Conservation (phyloP, 2,888 invertebrate genomes). For the Torymus aiolomorphi region DNA sequence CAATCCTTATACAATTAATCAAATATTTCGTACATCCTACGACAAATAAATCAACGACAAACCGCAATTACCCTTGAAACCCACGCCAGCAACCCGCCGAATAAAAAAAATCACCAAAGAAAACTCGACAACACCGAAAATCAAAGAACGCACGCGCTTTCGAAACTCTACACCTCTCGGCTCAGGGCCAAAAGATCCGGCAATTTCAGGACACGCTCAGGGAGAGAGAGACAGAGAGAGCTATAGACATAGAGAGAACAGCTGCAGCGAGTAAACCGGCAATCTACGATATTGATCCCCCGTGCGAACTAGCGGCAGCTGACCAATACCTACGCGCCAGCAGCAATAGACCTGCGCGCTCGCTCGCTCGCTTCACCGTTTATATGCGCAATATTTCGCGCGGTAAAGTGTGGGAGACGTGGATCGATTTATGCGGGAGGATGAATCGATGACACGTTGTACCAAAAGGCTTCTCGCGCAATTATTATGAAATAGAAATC, state of each 20-base stretch:
- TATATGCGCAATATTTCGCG: not conserved
- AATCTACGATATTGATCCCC: conserved; percentile 41
- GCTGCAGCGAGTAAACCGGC: conserved; percentile 27
- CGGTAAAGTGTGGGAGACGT: conserved; percentile 2
- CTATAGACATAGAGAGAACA: not conserved
- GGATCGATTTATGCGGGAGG: conserved; percentile 27
- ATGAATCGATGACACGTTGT: not conserved
- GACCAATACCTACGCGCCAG: conserved; percentile 1
- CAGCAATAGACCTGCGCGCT: conserved; percentile 32
- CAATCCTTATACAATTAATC: too few species aligned
- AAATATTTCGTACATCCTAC: too few species aligned
- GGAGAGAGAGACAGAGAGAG: too few species aligned
- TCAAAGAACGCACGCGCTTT: too few species aligned
- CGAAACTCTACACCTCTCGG: not conserved
- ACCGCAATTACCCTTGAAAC: too few species aligned
- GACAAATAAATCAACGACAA: too few species aligned
- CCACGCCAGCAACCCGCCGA: too few species aligned
- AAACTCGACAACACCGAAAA: too few species aligned
- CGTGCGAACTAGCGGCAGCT: not conserved
- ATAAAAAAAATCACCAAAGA: too few species aligned
- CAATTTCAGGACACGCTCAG: conserved; percentile 12
- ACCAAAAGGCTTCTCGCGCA: not conserved
- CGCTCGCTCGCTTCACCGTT: not conserved
- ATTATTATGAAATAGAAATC: conserved; percentile 61
- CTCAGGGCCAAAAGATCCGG: not conserved